Base-by-base conservation (phyloP, 2,888 invertebrate genomes). In the Pandemis cinnamomeana region DNA sequence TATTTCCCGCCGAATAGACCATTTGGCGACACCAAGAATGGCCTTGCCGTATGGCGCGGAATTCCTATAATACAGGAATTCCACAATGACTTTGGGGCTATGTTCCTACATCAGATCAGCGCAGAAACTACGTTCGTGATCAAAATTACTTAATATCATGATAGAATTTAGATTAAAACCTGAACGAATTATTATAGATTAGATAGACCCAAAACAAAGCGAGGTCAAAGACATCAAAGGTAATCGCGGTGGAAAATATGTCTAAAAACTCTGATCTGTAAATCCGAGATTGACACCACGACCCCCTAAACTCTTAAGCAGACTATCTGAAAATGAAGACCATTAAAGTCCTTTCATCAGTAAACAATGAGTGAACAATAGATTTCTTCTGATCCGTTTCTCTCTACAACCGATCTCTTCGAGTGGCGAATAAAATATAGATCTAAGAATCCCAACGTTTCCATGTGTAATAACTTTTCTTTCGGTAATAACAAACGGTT, bases 1-100 rank as follows among this genome's bases (percentile, higher is more conserved):
- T 80, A 83, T 81, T 80, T 72, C 80, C 79, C 77, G 75, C 72
- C 80, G 78, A 83, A 85, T 81, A 80, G 81, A 77, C 77, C 78
- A 81, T 84, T 83, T 80, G 72, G 77, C 70, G 69, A 75, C 72
- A 74, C 78, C 75, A 78, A 78, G 80, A 80, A 79, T 80, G 81
- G 77, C 72, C 75, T 62, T 66, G 72, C 74, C 67, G 58, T 75
- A 78, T 77, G 77, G 27, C 53, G 27, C 63, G 58, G 68, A 68
- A 72, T 72, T 42, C 63, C 72, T 64, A 20, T 55, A 20, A 20
- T 20, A 15, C 15, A 55, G 55, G 55, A 55, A 55, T 55, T 11
- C 13, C 20, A 15, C 53, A 53, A 53, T 53, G 53, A n/a, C n/a
- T 7, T 53, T n/a, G 48, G 44, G 44, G 4, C 5, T 44, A 44